Evolutionary conservation across 2,113 vertebrate genomes (phyloP).

Genomic region (Noctilio leporinus): DNA sequence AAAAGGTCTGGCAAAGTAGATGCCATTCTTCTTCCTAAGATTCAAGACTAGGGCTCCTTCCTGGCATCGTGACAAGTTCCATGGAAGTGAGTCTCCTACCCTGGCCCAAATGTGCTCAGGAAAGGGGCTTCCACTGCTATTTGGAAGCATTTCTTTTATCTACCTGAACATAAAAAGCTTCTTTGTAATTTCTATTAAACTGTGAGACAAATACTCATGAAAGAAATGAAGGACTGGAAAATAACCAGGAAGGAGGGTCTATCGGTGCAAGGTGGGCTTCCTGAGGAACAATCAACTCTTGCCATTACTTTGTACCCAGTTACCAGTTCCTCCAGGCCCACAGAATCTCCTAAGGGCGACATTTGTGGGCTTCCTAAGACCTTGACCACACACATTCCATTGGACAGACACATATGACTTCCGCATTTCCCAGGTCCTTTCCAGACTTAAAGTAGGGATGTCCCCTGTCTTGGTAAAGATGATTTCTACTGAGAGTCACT

Average conservation of each 20-base stretch:
- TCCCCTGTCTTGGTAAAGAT: neutral
- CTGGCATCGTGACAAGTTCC: neutral
- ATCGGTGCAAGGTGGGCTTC: neutral
- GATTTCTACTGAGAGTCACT: neutral
- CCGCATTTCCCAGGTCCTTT: neutral
- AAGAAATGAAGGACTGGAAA: neutral
- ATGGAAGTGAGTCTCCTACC: neutral
- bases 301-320: neutral
- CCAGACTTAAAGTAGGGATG: neutral
- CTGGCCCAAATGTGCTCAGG: neutral
- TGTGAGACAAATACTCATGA: neutral
- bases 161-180: neutral
- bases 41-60: neutral
- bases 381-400: neutral
- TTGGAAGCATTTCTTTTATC: neutral
- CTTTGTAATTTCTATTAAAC: neutral
- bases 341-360: neutral
- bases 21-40: neutral
- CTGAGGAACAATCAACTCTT: neutral
- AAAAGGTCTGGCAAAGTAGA: neutral
- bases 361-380: neutral
- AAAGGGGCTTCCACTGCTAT: neutral
- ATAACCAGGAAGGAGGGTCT: neutral
- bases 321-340: neutral
- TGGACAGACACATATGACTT: neutral